Conservation (phyloP, 2,888 invertebrate genomes). For the Carpatolechia fugitivella region DNA sequence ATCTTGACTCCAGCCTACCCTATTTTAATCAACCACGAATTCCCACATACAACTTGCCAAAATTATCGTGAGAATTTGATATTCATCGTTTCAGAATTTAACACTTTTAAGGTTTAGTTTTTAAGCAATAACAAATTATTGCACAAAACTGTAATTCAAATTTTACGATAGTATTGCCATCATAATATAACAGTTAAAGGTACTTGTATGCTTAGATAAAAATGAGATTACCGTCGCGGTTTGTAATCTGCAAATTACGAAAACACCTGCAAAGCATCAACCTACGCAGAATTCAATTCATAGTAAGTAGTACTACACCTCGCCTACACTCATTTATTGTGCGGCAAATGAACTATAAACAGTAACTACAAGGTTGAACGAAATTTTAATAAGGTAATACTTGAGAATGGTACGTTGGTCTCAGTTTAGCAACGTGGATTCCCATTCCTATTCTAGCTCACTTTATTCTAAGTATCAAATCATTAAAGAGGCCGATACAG, state of each 20-base stretch:
- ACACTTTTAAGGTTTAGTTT: no score
- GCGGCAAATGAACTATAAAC: conserved; percentile 6
- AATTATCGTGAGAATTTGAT: no score
- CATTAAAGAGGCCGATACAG: conserved; percentile 11
- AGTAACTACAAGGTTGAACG: conserved; percentile 4
- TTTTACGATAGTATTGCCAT: no score
- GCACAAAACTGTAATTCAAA: no score
- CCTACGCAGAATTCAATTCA: conserved; percentile 1
- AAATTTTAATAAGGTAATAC: neutral
- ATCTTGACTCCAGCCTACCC: no score
- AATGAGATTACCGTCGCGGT: neutral
- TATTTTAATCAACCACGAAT: no score
- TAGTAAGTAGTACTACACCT: conserved; percentile 6
- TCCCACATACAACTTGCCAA: no score
- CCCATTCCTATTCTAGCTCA: neutral
- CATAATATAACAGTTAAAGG: neutral
- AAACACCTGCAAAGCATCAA: neutral
- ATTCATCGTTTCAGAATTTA: no score
- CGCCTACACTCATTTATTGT: conserved; percentile 3
- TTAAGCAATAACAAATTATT: no score
- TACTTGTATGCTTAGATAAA: neutral
- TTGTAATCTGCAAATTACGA: neutral
- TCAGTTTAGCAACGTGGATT: neutral
- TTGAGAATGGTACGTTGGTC: neutral
- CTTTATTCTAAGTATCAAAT: conserved; percentile 9